phyloP scores from a whole-genome alignment of 2,113 vertebrate genomes.

The Eubucco bourcierii region DNA sequence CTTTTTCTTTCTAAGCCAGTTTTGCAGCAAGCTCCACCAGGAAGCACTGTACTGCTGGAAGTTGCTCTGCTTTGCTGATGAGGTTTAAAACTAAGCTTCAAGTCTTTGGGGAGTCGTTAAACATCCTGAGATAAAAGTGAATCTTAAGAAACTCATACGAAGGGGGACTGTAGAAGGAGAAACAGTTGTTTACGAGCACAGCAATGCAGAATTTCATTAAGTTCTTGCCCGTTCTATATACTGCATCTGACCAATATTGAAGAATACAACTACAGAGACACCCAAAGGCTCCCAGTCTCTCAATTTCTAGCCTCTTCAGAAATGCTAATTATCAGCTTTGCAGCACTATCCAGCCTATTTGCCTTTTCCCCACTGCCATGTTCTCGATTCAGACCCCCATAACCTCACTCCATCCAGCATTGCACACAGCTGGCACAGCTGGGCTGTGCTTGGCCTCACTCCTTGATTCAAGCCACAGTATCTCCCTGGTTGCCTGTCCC shows the following conservation, averaged over 20 bases:
- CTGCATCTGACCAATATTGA: slow-evolving; percentile 6
- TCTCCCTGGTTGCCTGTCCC: not conserved
- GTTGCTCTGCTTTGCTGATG: slow-evolving; percentile 33
- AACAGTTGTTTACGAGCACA: slow-evolving; percentile 28
- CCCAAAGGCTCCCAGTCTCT: not conserved
- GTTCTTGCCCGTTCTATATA: not conserved
- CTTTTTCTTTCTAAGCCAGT: not conserved
- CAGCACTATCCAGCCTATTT: not conserved
- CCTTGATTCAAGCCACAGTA: not conserved
- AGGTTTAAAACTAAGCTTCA: slow-evolving; percentile 53
- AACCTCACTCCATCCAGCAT: not conserved
- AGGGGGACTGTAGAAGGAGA: not conserved
- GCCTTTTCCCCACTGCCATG: not conserved
- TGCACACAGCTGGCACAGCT: not conserved
- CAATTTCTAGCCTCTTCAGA: not conserved
- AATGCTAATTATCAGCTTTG: slow-evolving; percentile 9
- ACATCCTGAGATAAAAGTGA: slow-evolving; percentile 61
- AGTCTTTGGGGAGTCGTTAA: slow-evolving; percentile 46
- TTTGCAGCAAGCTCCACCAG: slow-evolving; percentile 27
- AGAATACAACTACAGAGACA: not conserved
- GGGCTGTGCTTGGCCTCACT: not conserved
- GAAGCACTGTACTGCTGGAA: slow-evolving; percentile 32
- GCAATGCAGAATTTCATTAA: slow-evolving; percentile 22
- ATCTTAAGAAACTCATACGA: slow-evolving; percentile 32
- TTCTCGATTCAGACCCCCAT: not conserved